Evolutionary conservation across 2,888 invertebrate species (phyloP), one percentile per base, ranked within the genome.

Genomic region (Agrotis clavis): DNA sequence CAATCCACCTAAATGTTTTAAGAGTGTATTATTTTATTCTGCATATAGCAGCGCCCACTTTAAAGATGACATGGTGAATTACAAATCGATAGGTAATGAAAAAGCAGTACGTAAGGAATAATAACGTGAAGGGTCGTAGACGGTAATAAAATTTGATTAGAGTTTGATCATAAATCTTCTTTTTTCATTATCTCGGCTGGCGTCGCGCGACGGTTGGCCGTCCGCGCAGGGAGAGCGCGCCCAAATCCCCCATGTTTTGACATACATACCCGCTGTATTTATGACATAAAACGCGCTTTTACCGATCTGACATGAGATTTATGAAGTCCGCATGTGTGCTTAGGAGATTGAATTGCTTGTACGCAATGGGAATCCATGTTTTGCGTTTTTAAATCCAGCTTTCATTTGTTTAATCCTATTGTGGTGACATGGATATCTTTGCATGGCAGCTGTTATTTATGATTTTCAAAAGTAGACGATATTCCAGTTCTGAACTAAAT

Each of bases 221-320:
- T 89, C 89, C 89, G 87, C 86, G 88, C 75, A 84, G 88, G 91
- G 92, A 89, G 92, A 90, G 85, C 89, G 90, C 90, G 86, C 90
- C 92, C 92, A 90, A 92, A 95, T 94, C 94, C 96, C 95, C 94
- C 88, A 94, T 95, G 94, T 96, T 96, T 94, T 96, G 96, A 96
- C 96, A 95, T 90, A 95, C 92, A 94, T 91, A 93, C 92, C 90
- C 91, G 88, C 86, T 89, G 92, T 94, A 94, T 95, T 94, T 95
- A 95, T 94, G 93, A 95, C 91, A 93, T 91, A 90, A 90, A 90
- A 92, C 91, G 91, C 90, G 91, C 90, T 89, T 91, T 86, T 90
- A 90, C 90, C 89, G 90, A 92, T 91, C 88, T 93, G 93, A 94
- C 94, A 93, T 86, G 89, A 93, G 94, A 95, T 95, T 95, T 96